Evolutionary conservation across 2,888 invertebrate species (phyloP), one percentile per base, ranked within the genome.

Genomic region (Cantharis rustica): DNA sequence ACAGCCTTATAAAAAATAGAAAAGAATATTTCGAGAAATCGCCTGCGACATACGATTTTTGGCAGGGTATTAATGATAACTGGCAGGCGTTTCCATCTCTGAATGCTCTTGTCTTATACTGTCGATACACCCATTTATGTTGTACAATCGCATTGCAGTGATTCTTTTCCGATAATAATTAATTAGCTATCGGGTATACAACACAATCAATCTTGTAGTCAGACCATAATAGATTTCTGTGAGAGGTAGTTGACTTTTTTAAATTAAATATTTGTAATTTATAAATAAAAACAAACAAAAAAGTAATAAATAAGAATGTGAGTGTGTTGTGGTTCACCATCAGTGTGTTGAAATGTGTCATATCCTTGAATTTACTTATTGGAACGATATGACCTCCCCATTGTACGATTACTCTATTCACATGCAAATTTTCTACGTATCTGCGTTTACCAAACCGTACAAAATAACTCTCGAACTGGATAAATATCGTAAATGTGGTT

Each of bases 391-490:
- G 76, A 71, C 76, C 73, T 69, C 61, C 26, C 73, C 62, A 73
- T 76, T 76, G 76, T 73, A 31, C n/a, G 47, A 69, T 63, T 72
- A 68, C 73, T 64, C 69, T 66, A 76, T 76, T 76, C 76, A 76
- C 73, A 76, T 76, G 76, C 73, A 76, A 73, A 76, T 76, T 72
- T 61, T 31, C 61, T 70, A 68, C 70, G 71, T 76, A 73, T 76
- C 73, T 76, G 73, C 73, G 70, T 66, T 68, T 70, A 73, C 64
- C 76, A 76, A 73, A 70, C 73, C 73, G 76, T 73, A 66, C 68
- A 76, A 68, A 76, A 76, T 70, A 62, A 73, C 76, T 69, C 70
- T 76, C 70, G 61, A 70, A 76, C 76, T 70, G 66, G 69, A 76
- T 76, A 73, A 76, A 76, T 73, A 71, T 71, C 47, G 47, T 47